phyloP scores from a whole-genome alignment of 2,113 vertebrate genomes.

The Hemiscyllium ocellatum region DNA sequence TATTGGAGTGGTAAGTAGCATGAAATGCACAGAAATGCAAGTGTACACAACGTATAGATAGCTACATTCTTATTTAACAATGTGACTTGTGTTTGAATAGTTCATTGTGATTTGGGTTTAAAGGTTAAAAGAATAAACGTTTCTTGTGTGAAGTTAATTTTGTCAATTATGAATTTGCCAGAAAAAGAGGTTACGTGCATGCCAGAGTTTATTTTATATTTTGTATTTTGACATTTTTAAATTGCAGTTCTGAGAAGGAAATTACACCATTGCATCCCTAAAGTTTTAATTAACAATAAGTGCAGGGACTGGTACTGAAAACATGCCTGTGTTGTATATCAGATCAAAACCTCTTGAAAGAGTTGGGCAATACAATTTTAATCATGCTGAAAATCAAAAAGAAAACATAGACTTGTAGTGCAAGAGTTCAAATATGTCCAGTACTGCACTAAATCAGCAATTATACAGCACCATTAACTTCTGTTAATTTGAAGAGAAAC shows the following conservation, averaged over 20 bases:
- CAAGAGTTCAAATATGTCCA: not conserved
- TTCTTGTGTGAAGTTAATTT: not conserved
- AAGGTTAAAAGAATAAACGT: not conserved
- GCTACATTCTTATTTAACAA: not conserved
- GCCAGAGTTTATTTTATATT: not conserved
- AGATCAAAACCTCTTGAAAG: not conserved
- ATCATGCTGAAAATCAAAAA: conserved; percentile 15
- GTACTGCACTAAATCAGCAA: not conserved
- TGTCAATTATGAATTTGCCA: not conserved
- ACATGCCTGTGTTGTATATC: not conserved
- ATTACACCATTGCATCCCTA: not conserved
- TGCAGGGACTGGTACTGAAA: not conserved
- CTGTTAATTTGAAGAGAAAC: not conserved
- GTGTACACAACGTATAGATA: not conserved
- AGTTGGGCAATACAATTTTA: conserved; percentile 14
- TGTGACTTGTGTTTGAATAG: not conserved
- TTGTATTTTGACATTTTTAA: not conserved
- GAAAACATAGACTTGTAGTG: not conserved
- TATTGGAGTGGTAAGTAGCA: not conserved
- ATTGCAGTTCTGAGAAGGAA: not conserved
- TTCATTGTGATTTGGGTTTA: not conserved
- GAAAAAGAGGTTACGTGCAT: not conserved
- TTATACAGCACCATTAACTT: not conserved
- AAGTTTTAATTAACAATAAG: not conserved
- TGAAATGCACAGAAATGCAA: not conserved